Base-by-base conservation (phyloP, 2,113 vertebrate genomes). In the Girardinichthys multiradiatus region DNA sequence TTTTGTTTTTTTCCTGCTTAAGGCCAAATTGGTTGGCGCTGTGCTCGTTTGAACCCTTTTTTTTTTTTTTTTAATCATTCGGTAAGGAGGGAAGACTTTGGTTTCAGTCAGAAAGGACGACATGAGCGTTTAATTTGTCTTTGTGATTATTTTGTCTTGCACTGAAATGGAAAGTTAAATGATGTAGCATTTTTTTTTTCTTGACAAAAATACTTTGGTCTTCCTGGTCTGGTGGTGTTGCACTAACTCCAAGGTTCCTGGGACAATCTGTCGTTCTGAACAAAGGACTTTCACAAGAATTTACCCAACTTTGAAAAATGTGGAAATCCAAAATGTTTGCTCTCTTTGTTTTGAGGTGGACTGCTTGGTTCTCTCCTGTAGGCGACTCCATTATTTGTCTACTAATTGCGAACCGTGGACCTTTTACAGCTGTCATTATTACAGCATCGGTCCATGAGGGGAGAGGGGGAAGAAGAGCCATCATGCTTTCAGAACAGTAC, bases 141-240 rank as follows among this genome's bases (percentile, higher is more conserved):
- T 68, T 67, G 0, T 27, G 27, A 5, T 74, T 30, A 0, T 54
- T 81, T 74, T 79, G 26, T 83, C 74, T 92, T 91, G 90, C 92
- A 92, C 91, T 92, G 90, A 92, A 89, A 86, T 70, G 61, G 77
- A 64, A 88, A 86, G 69, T 87, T 62, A 86, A 76, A 86, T 67
- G 28, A 92, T 94, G 90, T 93, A 94, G 94, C 92, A 83, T 87
- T 88, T 84, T 89, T 11, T 86, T 88, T 85, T 89, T 91, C 76
- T 86, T 78, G 82, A 89, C 64, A 86, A 86, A 87, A 68, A 73
- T 82, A 77, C 68, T 89, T 67, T 94, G 94, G 93, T 96, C 95
- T 96, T 95, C 95, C 95, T 93, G 95, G 93, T 95, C 92, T 86
- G 94, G 93, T 94, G 94, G 94, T 94, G 91, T 97, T 96, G 96